Base-by-base conservation (phyloP, 2,888 invertebrate species). In the Acanthacorydalis orientalis region DNA sequence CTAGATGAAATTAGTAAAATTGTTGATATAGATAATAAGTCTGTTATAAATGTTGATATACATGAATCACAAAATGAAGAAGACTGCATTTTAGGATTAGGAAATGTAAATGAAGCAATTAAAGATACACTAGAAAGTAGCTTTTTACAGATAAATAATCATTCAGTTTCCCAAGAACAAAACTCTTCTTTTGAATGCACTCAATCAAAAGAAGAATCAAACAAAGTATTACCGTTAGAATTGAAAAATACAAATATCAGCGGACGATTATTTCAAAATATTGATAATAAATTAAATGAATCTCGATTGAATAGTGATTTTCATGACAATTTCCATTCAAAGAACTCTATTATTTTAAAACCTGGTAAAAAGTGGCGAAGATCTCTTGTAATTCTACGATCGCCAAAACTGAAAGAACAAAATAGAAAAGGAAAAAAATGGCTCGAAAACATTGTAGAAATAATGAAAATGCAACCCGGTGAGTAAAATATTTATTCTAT, bases 351-450 rank as follows among this genome's bases (percentile, higher is more conserved):
- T 14, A 12, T 70, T 10, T 60, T 82, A 2, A 74, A 73, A 53
- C 75, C 80, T 10, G 81, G 82, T 1, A 83, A 78, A 58, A 69
- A 74, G 57, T 83, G 80, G 79, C 73, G 77, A 44, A 72, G 80
- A 56, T 78, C 80, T 1, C 57, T 82, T 6, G 74, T 73, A 51
- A 71, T 73, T 50, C 72, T 75, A 56, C 74, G 68, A 52, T 68
- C 69, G 56, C 66, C 23, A 23, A 23, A 23, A 23, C 6, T 23
- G 23, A 23, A 23, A 23, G 23, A 23, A 23, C 23, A 23, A 23
- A 23, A 23, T 23, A 23, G 65, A 2, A 64, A 74, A 60, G 75
- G 75, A 6, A 65, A 71, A 55, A 73, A 69, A 51, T 75, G 74
- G 58, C 68, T 72, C 31, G 63, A 71, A 49, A 75, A 73, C 60